Evolutionary conservation across 2,797 vertebrate species (phyloP).

Genomic region (Trachops cirrhosus): DNA sequence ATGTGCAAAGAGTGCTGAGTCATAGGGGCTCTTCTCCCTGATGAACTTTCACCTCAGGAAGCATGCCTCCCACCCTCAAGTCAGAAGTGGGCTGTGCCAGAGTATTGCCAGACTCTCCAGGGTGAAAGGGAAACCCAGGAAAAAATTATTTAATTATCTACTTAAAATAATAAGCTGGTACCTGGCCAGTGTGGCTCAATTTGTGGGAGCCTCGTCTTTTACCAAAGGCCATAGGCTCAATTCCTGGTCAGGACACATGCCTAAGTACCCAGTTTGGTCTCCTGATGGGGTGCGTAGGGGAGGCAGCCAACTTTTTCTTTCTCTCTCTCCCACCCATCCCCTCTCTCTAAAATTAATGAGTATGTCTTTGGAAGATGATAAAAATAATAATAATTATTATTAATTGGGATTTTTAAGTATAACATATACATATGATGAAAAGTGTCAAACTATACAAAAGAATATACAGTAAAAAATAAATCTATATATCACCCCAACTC

Average conservation of each 20-base stretch:
- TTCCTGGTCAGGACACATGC: no score
- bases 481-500: not conserved
- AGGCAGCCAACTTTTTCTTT: no score
- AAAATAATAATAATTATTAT: no score
- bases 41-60: not conserved
- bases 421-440: not conserved
- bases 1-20: not conserved
- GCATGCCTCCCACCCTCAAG: not conserved
- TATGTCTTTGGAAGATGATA: no score
- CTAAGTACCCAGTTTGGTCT: no score
- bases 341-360: no score
- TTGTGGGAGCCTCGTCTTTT: no score
- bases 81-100: accelerated
- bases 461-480: not conserved
- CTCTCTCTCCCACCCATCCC: no score
- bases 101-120: not conserved
- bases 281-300: no score
- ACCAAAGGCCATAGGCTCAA: no score
- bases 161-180: not conserved
- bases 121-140: not conserved
- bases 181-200: no score
- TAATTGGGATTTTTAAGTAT: not conserved
- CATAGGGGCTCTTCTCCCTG: not conserved
- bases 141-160: not conserved
- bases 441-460: not conserved